phyloP scores from a whole-genome alignment of 2,888 invertebrate species.

The Congeria kusceri region DNA sequence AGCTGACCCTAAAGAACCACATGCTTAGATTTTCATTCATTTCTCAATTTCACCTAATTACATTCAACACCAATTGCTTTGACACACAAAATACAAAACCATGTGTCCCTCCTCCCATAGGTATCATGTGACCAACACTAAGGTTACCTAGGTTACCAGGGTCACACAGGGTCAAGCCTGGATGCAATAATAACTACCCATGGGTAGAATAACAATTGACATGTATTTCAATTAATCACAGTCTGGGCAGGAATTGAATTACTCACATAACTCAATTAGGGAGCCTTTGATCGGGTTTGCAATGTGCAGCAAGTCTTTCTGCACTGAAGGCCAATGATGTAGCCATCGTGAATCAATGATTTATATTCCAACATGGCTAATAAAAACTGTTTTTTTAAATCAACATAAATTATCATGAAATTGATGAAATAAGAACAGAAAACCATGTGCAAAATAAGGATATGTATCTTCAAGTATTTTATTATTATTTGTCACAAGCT shows the following conservation, averaged over 20 bases:
- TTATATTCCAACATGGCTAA: too few relatives aligned
- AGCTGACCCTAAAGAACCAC: conserved; percentile 13
- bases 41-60: conserved; percentile 13
- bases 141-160: neutral
- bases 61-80: neutral
- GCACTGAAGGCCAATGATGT: too few relatives aligned
- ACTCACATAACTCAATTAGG: conserved; percentile 30
- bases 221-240: conserved; percentile 42
- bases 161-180: conserved; percentile 32
- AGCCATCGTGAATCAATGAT: too few relatives aligned
- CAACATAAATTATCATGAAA: too few relatives aligned
- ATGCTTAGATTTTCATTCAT: neutral
- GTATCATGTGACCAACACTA: conserved; percentile 6
- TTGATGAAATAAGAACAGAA: too few relatives aligned
- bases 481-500: too few relatives aligned
- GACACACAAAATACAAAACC: neutral
- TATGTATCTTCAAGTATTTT: too few relatives aligned
- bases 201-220: neutral
- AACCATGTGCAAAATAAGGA: too few relatives aligned
- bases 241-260: conserved; percentile 17
- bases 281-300: neutral
- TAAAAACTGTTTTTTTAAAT: too few relatives aligned
- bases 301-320: too few relatives aligned
- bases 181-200: conserved; percentile 6
- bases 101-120: neutral